Percentiles rank a stretch among this genome's conserved stretches.
phyloP scores from a whole-genome alignment of 2,888 invertebrate species.

The Zaprionus obscuricornis region DNA sequence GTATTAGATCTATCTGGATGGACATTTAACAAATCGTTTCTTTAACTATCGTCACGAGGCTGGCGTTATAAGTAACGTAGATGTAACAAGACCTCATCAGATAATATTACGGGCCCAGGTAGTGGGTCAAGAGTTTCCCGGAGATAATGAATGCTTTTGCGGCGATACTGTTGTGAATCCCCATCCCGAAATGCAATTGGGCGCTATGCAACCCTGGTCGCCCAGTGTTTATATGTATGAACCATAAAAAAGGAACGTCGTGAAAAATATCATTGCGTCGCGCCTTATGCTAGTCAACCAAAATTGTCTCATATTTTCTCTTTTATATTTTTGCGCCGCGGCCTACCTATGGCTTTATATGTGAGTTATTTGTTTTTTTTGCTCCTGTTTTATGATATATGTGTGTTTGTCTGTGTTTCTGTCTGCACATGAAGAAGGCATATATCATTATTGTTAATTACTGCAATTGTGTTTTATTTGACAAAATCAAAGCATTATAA shows the following conservation, averaged over 20 bases:
- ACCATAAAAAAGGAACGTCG: slow-evolving; percentile 44
- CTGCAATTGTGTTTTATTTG: slow-evolving; percentile 4
- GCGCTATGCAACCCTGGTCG: slow-evolving; percentile 62
- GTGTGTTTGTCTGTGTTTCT: no score
- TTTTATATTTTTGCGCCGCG: no score
- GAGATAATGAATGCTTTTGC: slow-evolving; percentile 10
- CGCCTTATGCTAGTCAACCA: slow-evolving; percentile 48
- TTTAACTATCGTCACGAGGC: slow-evolving; percentile 75
- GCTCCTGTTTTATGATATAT: no score
- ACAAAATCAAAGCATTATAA: background rate
- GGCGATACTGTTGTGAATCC: slow-evolving; percentile 22
- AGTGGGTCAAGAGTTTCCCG: slow-evolving; percentile 52
- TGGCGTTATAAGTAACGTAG: slow-evolving; percentile 77
- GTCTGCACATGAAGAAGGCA: no score
- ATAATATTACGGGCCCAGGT: slow-evolving; percentile 77
- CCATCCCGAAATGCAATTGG: slow-evolving; percentile 49
- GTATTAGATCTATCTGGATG: slow-evolving; percentile 80
- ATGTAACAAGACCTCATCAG: slow-evolving; percentile 72
- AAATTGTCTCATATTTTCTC: no score
- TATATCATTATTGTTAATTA: no score
- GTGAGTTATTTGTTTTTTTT: no score
- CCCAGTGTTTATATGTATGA: slow-evolving; percentile 76
- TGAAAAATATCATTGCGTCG: no score
- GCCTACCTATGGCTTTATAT: no score
- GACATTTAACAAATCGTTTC: slow-evolving; percentile 78